Evolutionary conservation across 37 sponge, comb jelly and placozoan species (phyloP).

Genomic region (Beroe ovata): DNA sequence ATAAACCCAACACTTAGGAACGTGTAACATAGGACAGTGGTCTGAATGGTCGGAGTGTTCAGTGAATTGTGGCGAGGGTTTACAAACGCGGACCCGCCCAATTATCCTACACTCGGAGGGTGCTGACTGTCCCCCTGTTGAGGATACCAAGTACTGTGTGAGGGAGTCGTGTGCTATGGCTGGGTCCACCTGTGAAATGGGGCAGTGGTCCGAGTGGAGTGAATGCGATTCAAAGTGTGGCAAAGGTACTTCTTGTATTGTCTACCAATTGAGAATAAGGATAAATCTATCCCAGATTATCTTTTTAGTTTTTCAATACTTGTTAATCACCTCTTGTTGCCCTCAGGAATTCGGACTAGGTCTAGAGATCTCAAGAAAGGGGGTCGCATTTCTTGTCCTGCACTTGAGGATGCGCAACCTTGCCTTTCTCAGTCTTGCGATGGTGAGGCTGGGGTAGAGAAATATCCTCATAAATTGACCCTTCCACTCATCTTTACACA

Average conservation of each 20-base stretch:
- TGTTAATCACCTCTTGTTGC: background rate
- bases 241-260: background rate
- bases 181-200: background rate
- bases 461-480: no score
- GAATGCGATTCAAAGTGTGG: conserved; percentile 43
- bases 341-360: background rate
- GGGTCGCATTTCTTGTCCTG: background rate
- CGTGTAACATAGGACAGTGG: conserved; percentile 5
- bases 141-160: conserved; percentile 30
- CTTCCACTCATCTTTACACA: no score
- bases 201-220: conserved; percentile 17
- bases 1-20: no score
- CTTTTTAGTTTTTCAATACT: background rate
- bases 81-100: conserved; percentile 16
- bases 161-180: conserved; percentile 22
- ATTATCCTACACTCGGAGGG: conserved; percentile 2
- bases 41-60: background rate
- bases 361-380: background rate
- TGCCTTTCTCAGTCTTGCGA: background rate
- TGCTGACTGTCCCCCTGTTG: background rate
- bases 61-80: conserved; percentile 26
- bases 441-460: no score
- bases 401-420: background rate
- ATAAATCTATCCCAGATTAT: background rate
- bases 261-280: background rate